phyloP scores from a whole-genome alignment of 2,888 invertebrate genomes.

The Netelia fuscicornis region DNA sequence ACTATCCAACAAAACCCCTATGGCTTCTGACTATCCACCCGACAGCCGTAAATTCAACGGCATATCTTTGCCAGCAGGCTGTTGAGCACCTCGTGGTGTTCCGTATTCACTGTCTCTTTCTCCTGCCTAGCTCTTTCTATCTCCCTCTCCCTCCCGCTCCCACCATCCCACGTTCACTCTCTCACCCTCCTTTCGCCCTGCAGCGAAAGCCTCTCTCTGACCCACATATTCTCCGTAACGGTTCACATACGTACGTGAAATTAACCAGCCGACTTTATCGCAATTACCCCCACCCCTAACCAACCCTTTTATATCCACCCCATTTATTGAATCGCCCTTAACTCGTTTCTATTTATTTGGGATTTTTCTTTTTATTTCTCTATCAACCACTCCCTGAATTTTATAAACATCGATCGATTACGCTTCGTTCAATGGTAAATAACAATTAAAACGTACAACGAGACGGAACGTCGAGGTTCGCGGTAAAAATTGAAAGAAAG shows the following conservation, averaged over 20 bases:
- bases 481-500: background rate
- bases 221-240: conserved; percentile 51
- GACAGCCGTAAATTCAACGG: conserved; percentile 65
- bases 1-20: conserved; percentile 30
- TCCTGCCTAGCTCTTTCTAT: background rate
- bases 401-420: background rate
- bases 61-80: conserved; percentile 61
- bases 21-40: conserved; percentile 51
- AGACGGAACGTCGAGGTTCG: background rate
- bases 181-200: background rate
- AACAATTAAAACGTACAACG: background rate
- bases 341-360: background rate
- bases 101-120: conserved; percentile 8
- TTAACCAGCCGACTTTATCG: conserved; percentile 41
- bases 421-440: background rate
- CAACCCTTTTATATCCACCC: background rate
- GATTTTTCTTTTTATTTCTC: too few species aligned
- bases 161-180: background rate
- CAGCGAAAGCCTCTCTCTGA: conserved; percentile 47
- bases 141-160: background rate
- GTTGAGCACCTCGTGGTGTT: conserved; percentile 51
- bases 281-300: conserved; percentile 7
- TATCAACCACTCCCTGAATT: background rate
- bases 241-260: conserved; percentile 34
- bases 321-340: conserved; percentile 17